Conservation (phyloP, 1,140 invertebrate species). For the Trichomalopsis sarcophagae region DNA sequence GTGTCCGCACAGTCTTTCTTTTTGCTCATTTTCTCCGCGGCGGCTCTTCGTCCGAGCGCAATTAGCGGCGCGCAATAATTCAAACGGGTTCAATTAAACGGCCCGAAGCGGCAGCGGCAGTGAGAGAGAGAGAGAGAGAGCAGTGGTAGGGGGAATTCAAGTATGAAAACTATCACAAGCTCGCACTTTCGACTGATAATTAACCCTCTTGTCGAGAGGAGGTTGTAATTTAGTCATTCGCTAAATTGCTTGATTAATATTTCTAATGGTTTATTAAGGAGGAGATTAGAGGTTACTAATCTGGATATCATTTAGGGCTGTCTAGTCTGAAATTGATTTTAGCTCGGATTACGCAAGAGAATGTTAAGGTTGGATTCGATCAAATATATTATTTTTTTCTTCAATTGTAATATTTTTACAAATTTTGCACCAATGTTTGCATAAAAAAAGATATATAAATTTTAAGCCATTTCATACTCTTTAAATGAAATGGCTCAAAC, state of each 20-base stretch:
- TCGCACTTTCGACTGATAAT: slow-evolving; percentile 58
- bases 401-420: too few relatives aligned
- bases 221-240: neutral
- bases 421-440: too few relatives aligned
- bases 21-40: neutral
- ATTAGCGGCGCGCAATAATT: slow-evolving; percentile 72
- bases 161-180: slow-evolving; percentile 56
- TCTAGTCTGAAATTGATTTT: too few relatives aligned
- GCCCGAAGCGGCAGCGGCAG: slow-evolving; percentile 6
- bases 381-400: too few relatives aligned
- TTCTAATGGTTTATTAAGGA: neutral
- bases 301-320: neutral
- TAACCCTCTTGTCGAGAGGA: slow-evolving; percentile 47
- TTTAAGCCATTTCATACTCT: too few relatives aligned
- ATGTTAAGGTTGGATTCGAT: too few relatives aligned
- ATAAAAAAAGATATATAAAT: too few relatives aligned
- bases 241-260: neutral
- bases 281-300: neutral
- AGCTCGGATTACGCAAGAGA: too few relatives aligned
- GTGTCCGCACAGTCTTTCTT: neutral
- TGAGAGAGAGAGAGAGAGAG: slow-evolving; percentile 1
- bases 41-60: slow-evolving; percentile 59
- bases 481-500: too few relatives aligned
- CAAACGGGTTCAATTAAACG: slow-evolving; percentile 69
- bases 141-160: neutral